Base-by-base conservation (phyloP, 2,888 invertebrate species). In the Galerucella calmariensis region DNA sequence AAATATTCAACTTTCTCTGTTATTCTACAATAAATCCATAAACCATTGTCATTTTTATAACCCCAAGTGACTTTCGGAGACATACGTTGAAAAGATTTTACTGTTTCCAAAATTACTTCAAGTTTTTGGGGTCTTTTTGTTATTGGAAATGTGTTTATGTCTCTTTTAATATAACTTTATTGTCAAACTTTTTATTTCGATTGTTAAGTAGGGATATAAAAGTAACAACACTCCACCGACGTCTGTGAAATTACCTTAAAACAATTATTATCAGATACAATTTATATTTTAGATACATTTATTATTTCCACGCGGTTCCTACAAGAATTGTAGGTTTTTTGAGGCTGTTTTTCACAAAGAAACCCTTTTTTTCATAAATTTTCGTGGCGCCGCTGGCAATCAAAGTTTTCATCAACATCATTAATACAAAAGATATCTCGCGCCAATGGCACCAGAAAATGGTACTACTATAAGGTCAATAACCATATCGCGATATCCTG, bases 1-100 rank as follows among this genome's bases (percentile, higher is more conserved):
- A 80, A 79, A 78, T 78, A 78, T 79, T 78, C 79, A 78, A 81
- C 80, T 81, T 81, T 81, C 80, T 77, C 79, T 78, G 72, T 77
- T 77, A 73, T 78, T 78, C 58, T 65, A 77, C 80, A 80, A 81
- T 80, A 78, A 76, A 76, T 74, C 78, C 77, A 79, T 80, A 80
- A 81, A 81, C 74, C 69, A 79, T 81, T 80, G 79, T 81, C 74
- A 65, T 14, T 72, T 80, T 79, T 81, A 79, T 74, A 75, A 73
- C 77, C 77, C 65, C 71, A 77, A 78, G 77, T 79, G 79, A 80
- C 81, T 82, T 78, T 77, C 73, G 71, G 78, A 79, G 74, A 67
- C 69, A 76, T 74, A 62, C 74, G 74, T 11, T 80, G 77, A 78
- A 82, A 80, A 80, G 81, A 76, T 78, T 81, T 81, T 81, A 82